These are phyloP conservation scores for Diorhabda elongata DNA, from an alignment of 1,140 invertebrate genomes.

Conservation along the genomic window DNA sequence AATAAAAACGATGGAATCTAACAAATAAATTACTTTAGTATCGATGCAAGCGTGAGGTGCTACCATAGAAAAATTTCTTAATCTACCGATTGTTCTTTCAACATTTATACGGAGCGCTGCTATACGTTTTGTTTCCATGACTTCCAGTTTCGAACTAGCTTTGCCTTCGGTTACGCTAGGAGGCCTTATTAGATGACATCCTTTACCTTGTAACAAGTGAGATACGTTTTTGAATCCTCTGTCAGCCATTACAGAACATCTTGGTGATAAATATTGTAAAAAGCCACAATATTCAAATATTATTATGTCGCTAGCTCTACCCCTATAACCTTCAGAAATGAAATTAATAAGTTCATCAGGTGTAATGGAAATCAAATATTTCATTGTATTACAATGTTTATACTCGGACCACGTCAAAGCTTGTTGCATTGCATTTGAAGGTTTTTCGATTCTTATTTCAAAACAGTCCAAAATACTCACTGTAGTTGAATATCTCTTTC, in stretches of 20 bases:
- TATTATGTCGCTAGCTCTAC: conserved; percentile 41
- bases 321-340: conserved; percentile 47
- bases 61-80: conserved; percentile 46
- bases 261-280: conserved; percentile 33
- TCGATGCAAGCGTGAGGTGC: conserved; percentile 43
- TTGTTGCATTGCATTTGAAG: conserved; percentile 27
- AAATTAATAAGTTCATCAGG: conserved; percentile 48
- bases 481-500: conserved; percentile 24
- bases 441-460: conserved; percentile 31
- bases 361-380: conserved; percentile 47
- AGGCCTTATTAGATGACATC: conserved; percentile 37
- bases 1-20: conserved; percentile 15
- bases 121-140: conserved; percentile 40
- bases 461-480: conserved; percentile 39
- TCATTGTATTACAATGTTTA: conserved; percentile 45
- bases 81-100: conserved; percentile 43
- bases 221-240: conserved; percentile 44
- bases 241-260: conserved; percentile 42
- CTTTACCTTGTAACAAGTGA: conserved; percentile 27
- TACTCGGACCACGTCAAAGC: conserved; percentile 42
- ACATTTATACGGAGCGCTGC: conserved; percentile 47
- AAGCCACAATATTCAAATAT: conserved; percentile 42
- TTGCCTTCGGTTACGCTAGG: conserved; percentile 22
- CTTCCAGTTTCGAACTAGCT: conserved; percentile 32
- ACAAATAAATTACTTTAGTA: conserved; percentile 19